Evolutionary conservation across 2,888 invertebrate species (phyloP).

Genomic region (Apodemia duryi): DNA sequence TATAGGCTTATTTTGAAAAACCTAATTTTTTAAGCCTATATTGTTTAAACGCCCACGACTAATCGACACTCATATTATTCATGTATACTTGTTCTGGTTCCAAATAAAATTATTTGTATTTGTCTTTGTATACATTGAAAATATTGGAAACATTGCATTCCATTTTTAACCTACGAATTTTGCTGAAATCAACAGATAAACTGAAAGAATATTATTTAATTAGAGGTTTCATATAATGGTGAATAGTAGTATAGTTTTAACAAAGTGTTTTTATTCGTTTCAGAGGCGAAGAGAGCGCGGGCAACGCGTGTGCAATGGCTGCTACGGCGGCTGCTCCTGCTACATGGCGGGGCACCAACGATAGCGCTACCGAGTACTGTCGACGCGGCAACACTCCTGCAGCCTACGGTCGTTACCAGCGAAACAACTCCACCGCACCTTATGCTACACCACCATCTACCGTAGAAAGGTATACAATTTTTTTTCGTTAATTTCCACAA

Average conservation of each 20-base stretch:
- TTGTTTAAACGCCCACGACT: too few relatives aligned
- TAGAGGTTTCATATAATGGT: too few relatives aligned
- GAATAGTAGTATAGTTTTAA: too few relatives aligned
- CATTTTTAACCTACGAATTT: too few relatives aligned
- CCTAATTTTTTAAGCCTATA: too few relatives aligned
- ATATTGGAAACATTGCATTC: too few relatives aligned
- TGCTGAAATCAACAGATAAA: too few relatives aligned
- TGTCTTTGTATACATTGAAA: background rate
- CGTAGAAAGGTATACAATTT: slow-evolving; percentile 54
- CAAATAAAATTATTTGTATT: too few relatives aligned
- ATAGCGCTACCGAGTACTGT: slow-evolving; percentile 70
- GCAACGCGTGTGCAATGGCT: slow-evolving; percentile 66
- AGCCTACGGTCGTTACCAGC: slow-evolving; percentile 80
- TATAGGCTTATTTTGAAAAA: too few relatives aligned
- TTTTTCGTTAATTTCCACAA: background rate
- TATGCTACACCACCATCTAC: slow-evolving; percentile 70
- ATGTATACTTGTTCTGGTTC: too few relatives aligned
- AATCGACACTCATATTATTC: too few relatives aligned
- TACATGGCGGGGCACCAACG: slow-evolving; percentile 73
- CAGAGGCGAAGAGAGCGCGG: slow-evolving; percentile 68
- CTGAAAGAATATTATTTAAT: too few relatives aligned
- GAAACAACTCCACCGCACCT: slow-evolving; percentile 68
- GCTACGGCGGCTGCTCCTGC: slow-evolving; percentile 71
- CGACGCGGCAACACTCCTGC: slow-evolving; percentile 74
- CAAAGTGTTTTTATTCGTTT: slow-evolving; percentile 17